Evolutionary conservation across 2,113 vertebrate genomes (phyloP).

Genomic region (Zosterops lateralis): DNA sequence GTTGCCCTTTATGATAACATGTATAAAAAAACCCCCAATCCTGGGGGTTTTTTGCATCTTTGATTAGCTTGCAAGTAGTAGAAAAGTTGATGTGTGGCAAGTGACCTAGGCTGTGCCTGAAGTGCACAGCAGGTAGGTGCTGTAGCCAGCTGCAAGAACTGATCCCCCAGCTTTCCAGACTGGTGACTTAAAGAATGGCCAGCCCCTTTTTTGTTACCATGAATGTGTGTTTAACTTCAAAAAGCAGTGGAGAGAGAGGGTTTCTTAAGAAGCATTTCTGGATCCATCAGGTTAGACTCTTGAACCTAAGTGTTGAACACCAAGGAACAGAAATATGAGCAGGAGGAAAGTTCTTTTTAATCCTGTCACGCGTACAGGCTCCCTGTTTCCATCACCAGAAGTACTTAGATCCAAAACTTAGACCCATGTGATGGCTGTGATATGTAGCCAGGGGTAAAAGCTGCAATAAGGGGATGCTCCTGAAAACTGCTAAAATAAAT

Average conservation of each 20-base stretch:
- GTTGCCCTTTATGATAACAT: neutral
- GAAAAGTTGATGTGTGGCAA: neutral
- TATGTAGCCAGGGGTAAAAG: neutral
- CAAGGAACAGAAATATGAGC: neutral
- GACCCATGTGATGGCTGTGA: neutral
- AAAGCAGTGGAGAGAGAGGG: neutral
- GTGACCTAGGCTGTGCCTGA: neutral
- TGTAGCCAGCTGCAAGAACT: neutral
- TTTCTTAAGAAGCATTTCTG: neutral
- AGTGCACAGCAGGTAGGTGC: fast-evolving
- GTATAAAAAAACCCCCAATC: fast-evolving
- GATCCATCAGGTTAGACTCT: neutral
- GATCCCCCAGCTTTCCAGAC: neutral
- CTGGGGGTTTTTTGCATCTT: fast-evolving
- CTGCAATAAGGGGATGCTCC: neutral
- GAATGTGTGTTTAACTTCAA: neutral
- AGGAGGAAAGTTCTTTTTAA: neutral
- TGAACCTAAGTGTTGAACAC: neutral
- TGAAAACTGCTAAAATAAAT: neutral
- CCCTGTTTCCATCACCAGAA: neutral
- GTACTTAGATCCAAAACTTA: neutral
- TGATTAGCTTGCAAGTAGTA: neutral
- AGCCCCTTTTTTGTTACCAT: neutral
- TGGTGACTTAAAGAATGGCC: neutral
- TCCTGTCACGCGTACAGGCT: neutral